Evolutionary conservation across 2,888 invertebrate genomes (phyloP).

Genomic region (Meiosimyza platycephala): DNA sequence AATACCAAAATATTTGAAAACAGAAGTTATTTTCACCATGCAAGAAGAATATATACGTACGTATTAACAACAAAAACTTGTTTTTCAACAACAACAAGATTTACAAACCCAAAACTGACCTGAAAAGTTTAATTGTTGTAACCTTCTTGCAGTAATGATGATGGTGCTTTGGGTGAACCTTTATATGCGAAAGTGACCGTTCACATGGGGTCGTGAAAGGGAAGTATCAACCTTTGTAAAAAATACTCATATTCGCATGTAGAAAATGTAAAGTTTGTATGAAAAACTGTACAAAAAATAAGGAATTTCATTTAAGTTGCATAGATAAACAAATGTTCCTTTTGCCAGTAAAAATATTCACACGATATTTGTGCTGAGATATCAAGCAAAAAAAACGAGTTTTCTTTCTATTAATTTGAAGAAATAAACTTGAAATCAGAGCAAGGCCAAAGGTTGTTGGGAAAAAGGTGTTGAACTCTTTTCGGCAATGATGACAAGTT

Average conservation of each 20-base stretch:
- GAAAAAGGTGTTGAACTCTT: conserved; percentile 55
- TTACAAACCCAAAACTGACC: conserved; percentile 13
- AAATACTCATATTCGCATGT: too few species aligned
- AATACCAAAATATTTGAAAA: conserved; percentile 1
- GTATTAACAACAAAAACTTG: not conserved
- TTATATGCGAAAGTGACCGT: conserved; percentile 49
- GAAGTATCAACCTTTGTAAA: not conserved
- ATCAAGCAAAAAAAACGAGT: conserved; percentile 48
- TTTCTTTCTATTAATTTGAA: conserved; percentile 34
- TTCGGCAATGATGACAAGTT: conserved; percentile 47
- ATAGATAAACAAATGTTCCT: not conserved
- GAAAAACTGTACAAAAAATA: too few species aligned
- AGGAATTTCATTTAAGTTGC: not conserved
- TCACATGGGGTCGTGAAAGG: conserved; percentile 44
- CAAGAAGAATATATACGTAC: not conserved
- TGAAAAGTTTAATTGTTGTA: conserved; percentile 31
- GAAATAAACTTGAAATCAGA: not conserved
- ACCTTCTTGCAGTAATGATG: conserved; percentile 4
- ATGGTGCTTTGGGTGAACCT: conserved; percentile 25
- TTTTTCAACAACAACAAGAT: conserved; percentile 15
- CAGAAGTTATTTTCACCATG: not conserved
- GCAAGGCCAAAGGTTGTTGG: conserved; percentile 48
- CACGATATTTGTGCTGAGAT: conserved; percentile 23
- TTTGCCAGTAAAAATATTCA: conserved; percentile 22
- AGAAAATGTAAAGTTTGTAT: too few species aligned